These are phyloP conservation scores for Toxostoma redivivum DNA, from an alignment of 2,113 vertebrate genomes.

Conservation along the genomic window DNA sequence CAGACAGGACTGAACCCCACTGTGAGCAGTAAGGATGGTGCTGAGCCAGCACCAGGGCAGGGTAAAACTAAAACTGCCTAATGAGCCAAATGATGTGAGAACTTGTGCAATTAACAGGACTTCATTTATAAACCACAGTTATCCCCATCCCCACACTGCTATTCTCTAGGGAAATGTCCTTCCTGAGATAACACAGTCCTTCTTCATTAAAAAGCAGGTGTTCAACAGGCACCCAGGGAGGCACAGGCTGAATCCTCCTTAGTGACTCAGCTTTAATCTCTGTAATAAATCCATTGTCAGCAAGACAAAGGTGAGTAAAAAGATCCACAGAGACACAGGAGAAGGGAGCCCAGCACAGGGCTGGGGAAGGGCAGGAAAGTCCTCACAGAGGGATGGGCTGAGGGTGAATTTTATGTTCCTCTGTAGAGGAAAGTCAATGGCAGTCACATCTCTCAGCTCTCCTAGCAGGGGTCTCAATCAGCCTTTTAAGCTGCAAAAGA, in stretches of 20 bases:
- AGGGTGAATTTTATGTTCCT: neutral
- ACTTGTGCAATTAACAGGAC: neutral
- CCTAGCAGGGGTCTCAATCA: neutral
- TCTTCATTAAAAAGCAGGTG: neutral
- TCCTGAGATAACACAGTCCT: neutral
- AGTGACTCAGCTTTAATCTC: neutral
- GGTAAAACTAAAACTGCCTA: neutral
- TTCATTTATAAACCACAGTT: neutral
- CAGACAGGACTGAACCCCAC: neutral
- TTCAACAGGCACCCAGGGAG: neutral
- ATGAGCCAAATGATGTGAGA: neutral
- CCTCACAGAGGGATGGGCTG: neutral
- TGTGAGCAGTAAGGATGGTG: accelerated
- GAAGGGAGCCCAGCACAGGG: neutral
- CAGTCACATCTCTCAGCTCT: neutral
- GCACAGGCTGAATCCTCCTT: neutral
- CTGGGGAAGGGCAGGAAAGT: neutral
- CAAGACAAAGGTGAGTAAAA: neutral
- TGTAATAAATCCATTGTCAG: neutral
- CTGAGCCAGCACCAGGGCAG: neutral
- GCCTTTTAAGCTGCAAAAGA: neutral
- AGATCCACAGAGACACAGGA: neutral
- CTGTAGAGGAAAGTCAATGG: neutral
- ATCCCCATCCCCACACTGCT: neutral
- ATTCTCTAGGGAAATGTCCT: neutral